phyloP scores from a whole-genome alignment of 2,888 invertebrate genomes.

The Acleris cristana region DNA sequence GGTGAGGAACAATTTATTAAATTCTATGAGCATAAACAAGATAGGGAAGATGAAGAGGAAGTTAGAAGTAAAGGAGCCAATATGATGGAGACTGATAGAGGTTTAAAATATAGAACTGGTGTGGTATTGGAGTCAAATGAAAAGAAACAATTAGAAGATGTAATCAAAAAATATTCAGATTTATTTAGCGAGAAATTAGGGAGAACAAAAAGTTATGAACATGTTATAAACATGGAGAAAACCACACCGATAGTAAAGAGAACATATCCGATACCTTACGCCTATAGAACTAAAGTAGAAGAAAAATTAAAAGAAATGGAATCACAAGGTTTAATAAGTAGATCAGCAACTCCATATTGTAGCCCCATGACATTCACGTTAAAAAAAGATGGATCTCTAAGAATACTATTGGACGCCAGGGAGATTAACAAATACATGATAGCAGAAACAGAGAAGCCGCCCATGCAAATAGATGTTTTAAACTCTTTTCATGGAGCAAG shows the following conservation, averaged over 20 bases:
- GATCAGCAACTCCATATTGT: conserved; percentile 1
- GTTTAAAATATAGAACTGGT: neutral
- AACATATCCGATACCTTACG: conserved; percentile 43
- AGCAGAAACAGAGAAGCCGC: conserved; percentile 11
- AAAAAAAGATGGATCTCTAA: conserved; percentile 6
- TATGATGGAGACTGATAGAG: too few species aligned
- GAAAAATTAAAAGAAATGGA: conserved; percentile 41
- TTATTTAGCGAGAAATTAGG: conserved; percentile 37
- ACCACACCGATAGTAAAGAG: conserved; percentile 38
- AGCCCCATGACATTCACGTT: conserved; percentile 15
- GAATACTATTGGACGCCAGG: conserved; percentile 9
- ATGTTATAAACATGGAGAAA: conserved; percentile 37
- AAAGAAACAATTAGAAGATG: neutral
- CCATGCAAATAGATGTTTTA: conserved; percentile 1
- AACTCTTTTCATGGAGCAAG: conserved; percentile 29
- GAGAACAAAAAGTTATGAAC: conserved; percentile 39
- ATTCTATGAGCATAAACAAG: neutral
- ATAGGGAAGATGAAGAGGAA: neutral
- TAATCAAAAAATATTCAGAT: conserved; percentile 15
- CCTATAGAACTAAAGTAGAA: conserved; percentile 40
- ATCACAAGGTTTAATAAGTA: conserved; percentile 3
- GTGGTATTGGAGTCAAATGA: neutral
- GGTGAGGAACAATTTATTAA: neutral
- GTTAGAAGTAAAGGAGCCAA: neutral
- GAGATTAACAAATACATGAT: conserved; percentile 9